Base-by-base conservation (phyloP, 2,888 invertebrate species). In the Thyatira batis region DNA sequence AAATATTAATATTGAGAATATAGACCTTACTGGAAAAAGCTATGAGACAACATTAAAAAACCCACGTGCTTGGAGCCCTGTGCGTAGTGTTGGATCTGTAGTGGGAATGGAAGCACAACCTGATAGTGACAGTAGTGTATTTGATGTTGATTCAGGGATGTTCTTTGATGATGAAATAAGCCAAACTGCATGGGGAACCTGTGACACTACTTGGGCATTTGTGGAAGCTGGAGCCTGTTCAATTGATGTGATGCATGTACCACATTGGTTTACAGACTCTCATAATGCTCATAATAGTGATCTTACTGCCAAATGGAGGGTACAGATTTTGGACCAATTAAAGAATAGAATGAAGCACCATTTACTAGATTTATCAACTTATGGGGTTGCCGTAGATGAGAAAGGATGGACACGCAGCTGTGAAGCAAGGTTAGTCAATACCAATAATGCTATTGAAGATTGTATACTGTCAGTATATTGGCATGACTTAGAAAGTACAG, bases 331-430 rank as follows among this genome's bases (percentile, higher is more conserved):
- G 53, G 93, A 95, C 49, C 93, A 93, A 69, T 88, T 98, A 45
- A 94, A 94, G 78, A 81, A 78, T 48, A 92, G 96, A 69, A 88
- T 93, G 57, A 87, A 89, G 53, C 75, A 71, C 45, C 74, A 92
- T 11, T 81, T 91, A 50, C 72, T 92, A 44, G 93, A 94, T 65
- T 87, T 94, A 58, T 86, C 93, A 17, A 87, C 92, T 54, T 97
- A 95, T 85, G 95, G 96, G 69, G 93, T 95, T 72, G 97, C 97
- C 23, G 93, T 97, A 51, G 97, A 97, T 85, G 95, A 95, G 74
- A 95, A 95, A 20, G 97, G 97, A 0, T 98, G 97, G 97, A 94
- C 96, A 0, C 96, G 97, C 73, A 95, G 95, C 56, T 96, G 96
- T 44, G 96, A 97, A 84, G 95, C 96, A 0, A 94, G 96, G 71